Evolutionary conservation across 1,140 invertebrate species (phyloP).

Genomic region (Chlorops oryzae): DNA sequence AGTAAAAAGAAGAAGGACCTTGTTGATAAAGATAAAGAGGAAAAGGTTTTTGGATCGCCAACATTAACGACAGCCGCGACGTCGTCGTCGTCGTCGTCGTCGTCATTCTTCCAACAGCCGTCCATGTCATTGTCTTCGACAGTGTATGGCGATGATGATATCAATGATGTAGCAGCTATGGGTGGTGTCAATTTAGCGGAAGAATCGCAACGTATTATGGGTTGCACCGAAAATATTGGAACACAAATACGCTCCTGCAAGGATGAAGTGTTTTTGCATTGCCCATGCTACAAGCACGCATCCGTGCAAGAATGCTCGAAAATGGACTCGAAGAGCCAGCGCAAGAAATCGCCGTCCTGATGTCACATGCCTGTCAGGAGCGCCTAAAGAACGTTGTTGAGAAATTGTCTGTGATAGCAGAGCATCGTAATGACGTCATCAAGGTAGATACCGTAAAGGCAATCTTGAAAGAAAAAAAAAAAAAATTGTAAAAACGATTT

Average conservation of each 20-base stretch:
- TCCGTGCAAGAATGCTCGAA: slow-evolving; percentile 66
- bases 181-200: slow-evolving; percentile 97
- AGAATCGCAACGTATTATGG: slow-evolving; percentile 91
- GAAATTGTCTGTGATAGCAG: slow-evolving; percentile 88
- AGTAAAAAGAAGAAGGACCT: slow-evolving; percentile 40
- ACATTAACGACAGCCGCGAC: slow-evolving; percentile 19
- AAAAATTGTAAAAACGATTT: too few species aligned
- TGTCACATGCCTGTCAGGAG: slow-evolving; percentile 95
- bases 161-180: slow-evolving; percentile 98
- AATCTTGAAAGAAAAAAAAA: background rate
- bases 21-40: slow-evolving; percentile 29
- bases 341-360: slow-evolving; percentile 79
- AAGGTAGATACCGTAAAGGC: slow-evolving; percentile 59
- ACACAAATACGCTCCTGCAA: slow-evolving; percentile 94
- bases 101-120: slow-evolving; percentile 43
- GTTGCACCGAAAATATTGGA: slow-evolving; percentile 90
- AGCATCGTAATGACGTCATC: slow-evolving; percentile 86
- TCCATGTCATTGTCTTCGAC: slow-evolving; percentile 46
- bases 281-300: slow-evolving; percentile 67
- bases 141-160: slow-evolving; percentile 80
- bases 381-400: slow-evolving; percentile 86
- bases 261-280: slow-evolving; percentile 87
- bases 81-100: slow-evolving; percentile 27
- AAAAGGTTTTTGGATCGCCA: slow-evolving; percentile 44
- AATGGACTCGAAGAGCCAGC: slow-evolving; percentile 83